phyloP scores from a whole-genome alignment of 2,113 vertebrate genomes.

The Mastomys natalensis region DNA sequence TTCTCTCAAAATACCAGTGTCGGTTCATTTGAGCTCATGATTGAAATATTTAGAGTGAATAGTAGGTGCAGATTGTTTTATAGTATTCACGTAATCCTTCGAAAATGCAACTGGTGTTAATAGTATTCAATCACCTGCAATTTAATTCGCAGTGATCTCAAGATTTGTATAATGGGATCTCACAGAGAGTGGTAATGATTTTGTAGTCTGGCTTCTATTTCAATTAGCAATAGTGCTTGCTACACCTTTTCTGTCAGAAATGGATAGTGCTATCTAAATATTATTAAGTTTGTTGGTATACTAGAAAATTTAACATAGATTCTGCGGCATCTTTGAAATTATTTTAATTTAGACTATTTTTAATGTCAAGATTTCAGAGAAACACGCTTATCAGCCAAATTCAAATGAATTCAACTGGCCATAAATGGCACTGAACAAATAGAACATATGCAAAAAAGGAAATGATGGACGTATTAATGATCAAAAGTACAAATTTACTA shows the following conservation, averaged over 20 bases:
- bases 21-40: not conserved
- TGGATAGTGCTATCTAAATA: slow-evolving; percentile 71
- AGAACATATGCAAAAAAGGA: not conserved
- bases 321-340: slow-evolving; percentile 63
- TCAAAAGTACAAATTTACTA: not conserved
- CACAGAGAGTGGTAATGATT: slow-evolving; percentile 35
- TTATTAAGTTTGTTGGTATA: slow-evolving; percentile 37
- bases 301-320: slow-evolving; percentile 51
- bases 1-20: not conserved
- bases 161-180: slow-evolving; percentile 47
- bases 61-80: slow-evolving; percentile 20
- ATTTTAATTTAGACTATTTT: slow-evolving; percentile 54
- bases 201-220: slow-evolving; percentile 1
- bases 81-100: slow-evolving; percentile 31
- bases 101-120: not conserved
- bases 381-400: not conserved
- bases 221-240: slow-evolving; percentile 57
- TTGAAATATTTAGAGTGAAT: not conserved
- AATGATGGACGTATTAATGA: not conserved
- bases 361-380: slow-evolving; percentile 52
- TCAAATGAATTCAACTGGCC: not conserved
- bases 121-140: not conserved
- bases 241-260: slow-evolving; percentile 72
- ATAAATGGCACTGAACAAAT: not conserved
- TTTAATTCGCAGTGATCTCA: slow-evolving; percentile 37